Evolutionary conservation across 2,888 invertebrate species (phyloP), one percentile per base, ranked within the genome.

Genomic region (Norana najaformis): DNA sequence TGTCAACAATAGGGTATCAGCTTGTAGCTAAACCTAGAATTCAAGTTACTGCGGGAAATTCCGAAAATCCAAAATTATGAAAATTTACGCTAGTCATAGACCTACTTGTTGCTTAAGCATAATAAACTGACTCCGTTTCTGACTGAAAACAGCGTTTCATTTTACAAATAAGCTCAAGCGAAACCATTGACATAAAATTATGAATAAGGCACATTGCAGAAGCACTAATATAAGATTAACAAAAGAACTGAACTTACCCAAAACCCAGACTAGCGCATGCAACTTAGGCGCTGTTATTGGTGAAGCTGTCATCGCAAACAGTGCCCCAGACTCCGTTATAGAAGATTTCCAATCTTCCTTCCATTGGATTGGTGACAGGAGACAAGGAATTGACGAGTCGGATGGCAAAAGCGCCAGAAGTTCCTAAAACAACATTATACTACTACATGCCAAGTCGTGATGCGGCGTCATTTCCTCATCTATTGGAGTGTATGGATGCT

Each of bases 221-320:
- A n/a, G n/a, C n/a, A n/a, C n/a, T n/a, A 47, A 47, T 3, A 23
- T 47, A 47, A 47, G 69, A n/a, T n/a, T 69, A 11, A n/a, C 6
- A 69, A 11, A 30, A 69, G n/a, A 69, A 69, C n/a, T 69, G 11
- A 30, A 69, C 69, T 69, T 69, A 16, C 69, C 83, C 38, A 35
- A 23, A 89, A 11, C 89, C 89, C 34, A 41, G 36, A 38, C 39
- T 37, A 11, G 1, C 30, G 41, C 89, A 89, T 14, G 34, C 38
- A 41, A 89, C 89, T 35, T 11, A n/a, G 11, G 89, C 89, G 38
- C 23, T 35, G 39, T 4, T 23, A 41, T 41, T 41, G 47, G 38
- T 41, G 89, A 89, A 89, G 16, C 16, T 23, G n/a, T 89, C 89
- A n/a, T 89, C 41, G n/a, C 89, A 89, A 41, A 89, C 89, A 23